Evolutionary conservation across 2,113 vertebrate genomes (phyloP).

Genomic region (Ophthalmolycus amberensis): DNA sequence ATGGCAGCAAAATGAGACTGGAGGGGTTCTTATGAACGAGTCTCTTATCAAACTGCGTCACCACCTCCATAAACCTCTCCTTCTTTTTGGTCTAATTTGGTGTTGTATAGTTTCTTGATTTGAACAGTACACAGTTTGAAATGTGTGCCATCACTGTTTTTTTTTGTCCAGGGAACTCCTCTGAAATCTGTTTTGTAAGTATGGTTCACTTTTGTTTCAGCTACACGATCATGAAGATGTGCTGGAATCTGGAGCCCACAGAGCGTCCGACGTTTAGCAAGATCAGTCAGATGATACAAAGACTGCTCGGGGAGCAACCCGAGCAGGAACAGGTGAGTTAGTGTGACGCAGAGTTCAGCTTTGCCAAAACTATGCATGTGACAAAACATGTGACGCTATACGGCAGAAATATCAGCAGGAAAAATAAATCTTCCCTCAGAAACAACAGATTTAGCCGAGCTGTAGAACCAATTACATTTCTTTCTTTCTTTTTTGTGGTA

Average conservation of each 20-base stretch:
- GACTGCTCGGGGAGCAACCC: constrained; percentile 80
- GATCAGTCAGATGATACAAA: constrained; percentile 88
- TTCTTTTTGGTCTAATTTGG: constrained; percentile 30
- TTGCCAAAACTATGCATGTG: background rate
- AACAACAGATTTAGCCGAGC: background rate
- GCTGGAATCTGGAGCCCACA: constrained; percentile 94
- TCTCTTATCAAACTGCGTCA: constrained; percentile 59
- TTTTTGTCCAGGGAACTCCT: background rate
- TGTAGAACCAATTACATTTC: constrained; percentile 14
- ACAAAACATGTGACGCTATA: background rate
- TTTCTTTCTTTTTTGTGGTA: background rate
- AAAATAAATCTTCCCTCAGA: background rate
- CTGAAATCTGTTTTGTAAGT: background rate
- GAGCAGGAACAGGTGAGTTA: constrained; percentile 78
- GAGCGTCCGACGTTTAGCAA: constrained; percentile 90
- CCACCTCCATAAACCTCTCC: constrained; percentile 23
- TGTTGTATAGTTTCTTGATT: background rate
- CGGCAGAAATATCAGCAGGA: background rate
- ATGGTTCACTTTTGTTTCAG: constrained; percentile 72
- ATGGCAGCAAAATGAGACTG: constrained; percentile 61
- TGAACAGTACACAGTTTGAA: background rate
- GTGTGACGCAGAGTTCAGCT: background rate
- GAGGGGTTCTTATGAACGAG: constrained; percentile 57
- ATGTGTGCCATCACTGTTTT: background rate
- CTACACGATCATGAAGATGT: constrained; percentile 93